Evolutionary conservation across 2,797 vertebrate genomes (phyloP), one percentile per base, ranked within the genome.

Genomic region (Chanos chanos): DNA sequence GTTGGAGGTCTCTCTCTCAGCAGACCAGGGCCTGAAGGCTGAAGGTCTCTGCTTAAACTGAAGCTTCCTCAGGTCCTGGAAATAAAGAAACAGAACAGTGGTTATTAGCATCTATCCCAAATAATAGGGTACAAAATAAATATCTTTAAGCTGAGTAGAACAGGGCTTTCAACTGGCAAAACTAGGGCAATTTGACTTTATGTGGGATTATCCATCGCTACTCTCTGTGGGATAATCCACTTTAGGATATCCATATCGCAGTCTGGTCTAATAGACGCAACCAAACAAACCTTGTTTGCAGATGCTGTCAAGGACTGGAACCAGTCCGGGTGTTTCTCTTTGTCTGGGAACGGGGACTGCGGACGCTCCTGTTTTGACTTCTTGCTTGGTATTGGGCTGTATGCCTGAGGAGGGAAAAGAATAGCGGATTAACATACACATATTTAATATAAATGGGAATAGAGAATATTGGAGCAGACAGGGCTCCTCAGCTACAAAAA

Each of bases 11-110:
- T 96, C 94, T 66, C 92, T 95, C 57, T 96, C 94, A 0, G 79
- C 71, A 1, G 94, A 98, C 96, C 96, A 99, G 65, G 96, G 96
- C 49, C 96, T 93, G 89, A 99, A 99, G 24, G 96, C 96, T 0
- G 96, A 99, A 37, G 95, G 91, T 52, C 96, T 94, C 86, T 94
- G 96, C 53, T 96, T 94, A 53, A 94, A 87, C 8, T 96, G 94
- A 34, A 90, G 82, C 0, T 92, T 94, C 77, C 94, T 93, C 2
- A 95, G 87, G 71, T 92, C 91, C 94, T 97, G 86, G 27, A 69
- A 16, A 50, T 5, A 58, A 15, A 31, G 40, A 19, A 68, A 56
- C 13, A 22, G 4, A 7, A 56, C 13, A 22, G 4, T 7, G 12
- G 33, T 18, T 25, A 30, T 30, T 5, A 50, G 9, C 31, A 28